phyloP scores from a whole-genome alignment of 2,888 invertebrate genomes.

The Autographa pulchrina region DNA sequence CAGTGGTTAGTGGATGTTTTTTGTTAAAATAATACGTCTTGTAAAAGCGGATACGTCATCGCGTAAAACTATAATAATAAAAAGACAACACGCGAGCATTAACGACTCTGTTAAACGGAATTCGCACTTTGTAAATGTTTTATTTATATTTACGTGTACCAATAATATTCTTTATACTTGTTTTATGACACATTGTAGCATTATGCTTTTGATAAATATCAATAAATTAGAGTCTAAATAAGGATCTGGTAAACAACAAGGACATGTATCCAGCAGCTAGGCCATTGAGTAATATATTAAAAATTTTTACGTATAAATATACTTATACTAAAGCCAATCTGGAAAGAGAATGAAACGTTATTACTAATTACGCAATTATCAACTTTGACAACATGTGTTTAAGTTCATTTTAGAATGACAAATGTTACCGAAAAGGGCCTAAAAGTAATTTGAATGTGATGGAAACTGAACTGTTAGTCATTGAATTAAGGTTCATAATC shows the following conservation, averaged over 20 bases:
- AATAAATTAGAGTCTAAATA: background rate
- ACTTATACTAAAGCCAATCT: too few species aligned
- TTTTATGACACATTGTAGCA: background rate
- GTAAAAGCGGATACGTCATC: background rate
- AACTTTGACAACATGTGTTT: too few species aligned
- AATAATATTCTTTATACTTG: background rate
- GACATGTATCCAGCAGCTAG: background rate
- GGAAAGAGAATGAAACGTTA: too few species aligned
- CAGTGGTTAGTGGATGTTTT: background rate
- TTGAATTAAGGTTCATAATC: too few species aligned
- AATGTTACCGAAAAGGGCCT: too few species aligned
- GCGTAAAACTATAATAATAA: too few species aligned
- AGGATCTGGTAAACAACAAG: background rate
- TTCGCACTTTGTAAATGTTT: background rate
- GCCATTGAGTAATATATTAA: background rate
- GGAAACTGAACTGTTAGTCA: too few species aligned
- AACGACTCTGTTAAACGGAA: background rate
- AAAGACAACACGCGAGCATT: background rate
- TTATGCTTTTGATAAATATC: slow-evolving; percentile 2
- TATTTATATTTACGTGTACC: background rate
- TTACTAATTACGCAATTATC: too few species aligned
- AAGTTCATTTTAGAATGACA: too few species aligned
- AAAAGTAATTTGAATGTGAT: too few species aligned
- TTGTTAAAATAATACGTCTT: background rate
- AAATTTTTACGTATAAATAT: background rate